Conservation (phyloP, 2,797 vertebrate species). For the Anguilla obscura region DNA sequence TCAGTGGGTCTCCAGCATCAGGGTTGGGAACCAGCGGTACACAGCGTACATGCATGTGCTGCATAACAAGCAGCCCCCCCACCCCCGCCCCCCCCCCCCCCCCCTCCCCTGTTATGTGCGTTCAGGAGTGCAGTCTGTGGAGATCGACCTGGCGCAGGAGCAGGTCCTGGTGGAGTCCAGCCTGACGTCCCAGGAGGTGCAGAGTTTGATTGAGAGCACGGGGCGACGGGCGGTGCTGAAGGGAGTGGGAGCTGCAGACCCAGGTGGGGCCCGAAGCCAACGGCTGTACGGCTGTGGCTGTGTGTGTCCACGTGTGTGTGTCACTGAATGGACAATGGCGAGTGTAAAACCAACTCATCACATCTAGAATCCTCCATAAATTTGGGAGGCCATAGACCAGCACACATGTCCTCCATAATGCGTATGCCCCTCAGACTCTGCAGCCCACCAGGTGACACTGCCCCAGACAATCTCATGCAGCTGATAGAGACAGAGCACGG, state of each 20-base stretch:
- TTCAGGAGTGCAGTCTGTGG: constrained; percentile 71
- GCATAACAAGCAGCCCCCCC: not conserved
- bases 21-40: not conserved
- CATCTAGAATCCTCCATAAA: not conserved
- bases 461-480: not conserved
- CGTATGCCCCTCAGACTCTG: not conserved
- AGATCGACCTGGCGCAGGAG: constrained; percentile 70
- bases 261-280: constrained; percentile 58
- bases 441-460: not conserved
- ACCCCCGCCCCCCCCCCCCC: no score
- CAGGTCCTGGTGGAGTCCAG: constrained; percentile 80
- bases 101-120: not conserved
- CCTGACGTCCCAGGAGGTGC: constrained; percentile 74
- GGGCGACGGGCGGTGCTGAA: constrained; percentile 83
- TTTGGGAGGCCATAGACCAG: not conserved
- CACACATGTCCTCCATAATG: not conserved
- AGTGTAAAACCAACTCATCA: not conserved
- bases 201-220: constrained; percentile 78
- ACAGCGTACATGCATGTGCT: not conserved
- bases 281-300: no score
- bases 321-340: not conserved
- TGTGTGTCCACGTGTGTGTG: not conserved
- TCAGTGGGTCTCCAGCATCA: no score
- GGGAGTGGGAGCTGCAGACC: constrained; percentile 74
- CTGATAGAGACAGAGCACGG: not conserved